Evolutionary conservation across 1,140 invertebrate genomes (phyloP).

Genomic region (Bombus sylvicola): DNA sequence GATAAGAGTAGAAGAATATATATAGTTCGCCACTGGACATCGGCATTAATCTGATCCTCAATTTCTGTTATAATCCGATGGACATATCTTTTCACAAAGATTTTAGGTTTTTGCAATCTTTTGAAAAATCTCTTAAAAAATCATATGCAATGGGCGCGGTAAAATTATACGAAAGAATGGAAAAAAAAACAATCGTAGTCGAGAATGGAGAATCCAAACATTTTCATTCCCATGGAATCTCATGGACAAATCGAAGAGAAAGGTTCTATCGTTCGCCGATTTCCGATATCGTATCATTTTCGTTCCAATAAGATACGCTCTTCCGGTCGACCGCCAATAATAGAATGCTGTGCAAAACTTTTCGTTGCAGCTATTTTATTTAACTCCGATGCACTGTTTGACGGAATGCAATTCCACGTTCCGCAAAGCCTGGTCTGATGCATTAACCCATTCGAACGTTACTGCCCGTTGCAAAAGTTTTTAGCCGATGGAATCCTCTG

Average conservation of each 20-base stretch:
- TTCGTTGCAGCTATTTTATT: conserved; percentile 36
- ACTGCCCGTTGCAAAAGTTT: conserved; percentile 11
- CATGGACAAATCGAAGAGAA: neutral
- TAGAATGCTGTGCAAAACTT: conserved; percentile 32
- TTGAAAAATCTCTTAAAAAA: neutral
- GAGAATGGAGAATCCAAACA: neutral
- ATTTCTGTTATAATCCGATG: too few species aligned
- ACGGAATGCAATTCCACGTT: conserved; percentile 49
- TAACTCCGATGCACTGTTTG: conserved; percentile 21
- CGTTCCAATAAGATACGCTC: conserved; percentile 33
- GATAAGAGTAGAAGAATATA: neutral
- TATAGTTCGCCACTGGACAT: neutral
- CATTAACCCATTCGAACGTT: conserved; percentile 37
- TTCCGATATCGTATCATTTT: neutral
- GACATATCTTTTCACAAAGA: neutral
- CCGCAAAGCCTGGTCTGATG: conserved; percentile 20
- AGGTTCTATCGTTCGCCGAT: neutral
- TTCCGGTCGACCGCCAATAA: conserved; percentile 21
- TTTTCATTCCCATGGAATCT: neutral
- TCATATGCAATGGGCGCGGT: neutral
- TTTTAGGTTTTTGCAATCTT: neutral
- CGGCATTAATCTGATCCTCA: neutral
- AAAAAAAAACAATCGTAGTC: too few species aligned
- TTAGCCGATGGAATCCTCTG: conserved; percentile 25
- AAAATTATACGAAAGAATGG: neutral